phyloP scores from a whole-genome alignment of 2,113 vertebrate species.

The Apaloderma vittatum region DNA sequence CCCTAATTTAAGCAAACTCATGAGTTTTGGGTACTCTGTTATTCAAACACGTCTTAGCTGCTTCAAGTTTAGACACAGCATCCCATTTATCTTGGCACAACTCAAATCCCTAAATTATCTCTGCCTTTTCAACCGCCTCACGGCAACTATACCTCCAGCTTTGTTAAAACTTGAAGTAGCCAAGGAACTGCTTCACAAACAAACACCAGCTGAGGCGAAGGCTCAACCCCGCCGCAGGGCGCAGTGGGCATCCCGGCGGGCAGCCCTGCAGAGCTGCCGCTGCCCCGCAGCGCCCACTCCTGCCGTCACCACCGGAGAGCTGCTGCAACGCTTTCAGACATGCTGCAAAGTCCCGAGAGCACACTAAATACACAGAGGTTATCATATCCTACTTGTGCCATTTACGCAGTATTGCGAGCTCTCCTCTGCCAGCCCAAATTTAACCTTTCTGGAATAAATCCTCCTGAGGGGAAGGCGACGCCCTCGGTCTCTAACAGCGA shows the following conservation, averaged over 20 bases:
- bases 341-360: background rate
- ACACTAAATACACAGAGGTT: fast-evolving
- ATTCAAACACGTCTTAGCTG: background rate
- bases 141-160: conserved; percentile 14
- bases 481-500: background rate
- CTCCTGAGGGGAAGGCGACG: background rate
- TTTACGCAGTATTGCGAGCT: background rate
- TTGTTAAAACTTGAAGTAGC: conserved; percentile 52
- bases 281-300: background rate
- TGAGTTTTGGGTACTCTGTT: background rate
- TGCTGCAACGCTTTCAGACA: background rate
- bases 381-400: background rate
- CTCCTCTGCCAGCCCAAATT: background rate
- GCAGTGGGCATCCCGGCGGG: fast-evolving
- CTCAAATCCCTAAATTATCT: conserved; percentile 39
- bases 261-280: background rate
- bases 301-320: background rate
- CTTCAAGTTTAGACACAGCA: conserved; percentile 67
- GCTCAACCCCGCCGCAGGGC: background rate
- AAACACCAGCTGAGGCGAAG: background rate
- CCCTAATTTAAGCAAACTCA: conserved; percentile 14
- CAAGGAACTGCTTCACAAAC: conserved; percentile 8
- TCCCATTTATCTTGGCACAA: conserved; percentile 55
- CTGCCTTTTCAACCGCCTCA: conserved; percentile 21
- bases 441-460: background rate